Evolutionary conservation across 2,797 vertebrate species (phyloP).

Genomic region (Sphaeramia orbicularis): DNA sequence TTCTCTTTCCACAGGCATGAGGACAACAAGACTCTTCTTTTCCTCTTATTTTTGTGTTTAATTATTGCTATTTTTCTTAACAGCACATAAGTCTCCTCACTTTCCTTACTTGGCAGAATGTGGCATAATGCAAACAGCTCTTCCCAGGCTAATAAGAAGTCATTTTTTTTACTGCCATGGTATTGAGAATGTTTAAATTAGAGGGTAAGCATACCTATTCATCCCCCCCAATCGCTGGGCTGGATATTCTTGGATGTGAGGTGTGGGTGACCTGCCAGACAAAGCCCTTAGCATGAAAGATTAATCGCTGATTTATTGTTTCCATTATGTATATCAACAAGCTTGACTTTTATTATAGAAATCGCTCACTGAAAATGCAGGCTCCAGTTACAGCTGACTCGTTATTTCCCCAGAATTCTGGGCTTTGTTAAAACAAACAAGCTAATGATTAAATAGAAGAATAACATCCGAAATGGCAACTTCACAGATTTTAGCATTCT

Average conservation of each 20-base stretch:
- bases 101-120: slow-evolving; percentile 72
- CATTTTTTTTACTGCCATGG: slow-evolving; percentile 42
- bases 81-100: slow-evolving; percentile 78
- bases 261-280: slow-evolving; percentile 65
- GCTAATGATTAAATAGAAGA: slow-evolving; percentile 42
- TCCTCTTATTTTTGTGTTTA: slow-evolving; percentile 76
- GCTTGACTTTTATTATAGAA: slow-evolving; percentile 63
- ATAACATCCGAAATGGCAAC: slow-evolving; percentile 42
- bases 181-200: slow-evolving; percentile 77
- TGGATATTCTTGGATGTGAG: slow-evolving; percentile 80
- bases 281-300: slow-evolving; percentile 68
- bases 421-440: slow-evolving; percentile 59
- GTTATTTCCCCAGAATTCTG: slow-evolving; percentile 55
- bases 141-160: slow-evolving; percentile 68
- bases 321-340: slow-evolving; percentile 67
- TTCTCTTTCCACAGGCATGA: slow-evolving; percentile 67
- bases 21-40: slow-evolving; percentile 64
- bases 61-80: slow-evolving; percentile 81
- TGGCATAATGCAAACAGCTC: slow-evolving; percentile 74
- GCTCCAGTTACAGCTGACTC: slow-evolving; percentile 55
- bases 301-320: slow-evolving; percentile 78
- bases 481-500: slow-evolving; percentile 23
- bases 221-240: slow-evolving; percentile 56
- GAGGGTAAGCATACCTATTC: slow-evolving; percentile 71
- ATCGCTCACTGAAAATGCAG: slow-evolving; percentile 55